Evolutionary conservation across 2,113 vertebrate genomes (phyloP), one percentile per base, ranked within the genome.

Genomic region (Gambusia holbrooki): DNA sequence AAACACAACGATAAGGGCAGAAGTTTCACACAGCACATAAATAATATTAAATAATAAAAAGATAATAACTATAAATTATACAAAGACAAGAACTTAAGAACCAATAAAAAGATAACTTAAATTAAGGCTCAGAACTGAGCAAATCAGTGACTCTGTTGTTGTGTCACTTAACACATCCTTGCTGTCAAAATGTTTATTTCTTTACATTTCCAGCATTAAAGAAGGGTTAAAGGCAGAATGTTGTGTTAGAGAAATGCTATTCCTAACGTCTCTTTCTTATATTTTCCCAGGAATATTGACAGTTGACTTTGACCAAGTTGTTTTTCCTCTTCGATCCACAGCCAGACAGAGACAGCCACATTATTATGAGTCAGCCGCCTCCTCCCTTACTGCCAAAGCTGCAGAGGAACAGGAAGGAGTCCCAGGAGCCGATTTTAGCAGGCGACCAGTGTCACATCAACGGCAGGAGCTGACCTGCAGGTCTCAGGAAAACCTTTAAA

Each of bases 341-440:
- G 95, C 92, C 93, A 30, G 93, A 94, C 73, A 88, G 87, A 85
- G 82, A 32, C 62, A 62, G 74, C 25, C 82, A 87, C 48, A 1
- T 79, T 12, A 40, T 82, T 64, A 66, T 74, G 70, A 92, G 84
- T 62, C 88, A 80, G 22, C 58, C 85, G 29, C 83, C 88, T 11
- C 93, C 94, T 74, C 93, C 92, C 0, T 65, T 89, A 58, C 76
- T 90, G 45, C 94, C 94, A 1, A 95, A 95, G 88, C 92, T 94
- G 83, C 86, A 78, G 29, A 89, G 90, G 68, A 93, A 79, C 83
- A 89, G 84, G 73, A 91, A 82, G 30, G 86, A 91, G 79, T 85
- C 77, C 28, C 87, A 84, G 71, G 84, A 87, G 10, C 83, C 78
- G 3, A 86, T 84, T 27, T 71, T 81, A 3, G n/a, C 61, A n/a